Base-by-base conservation (phyloP, 2,888 invertebrate genomes). In the Isoperla grammatica region DNA sequence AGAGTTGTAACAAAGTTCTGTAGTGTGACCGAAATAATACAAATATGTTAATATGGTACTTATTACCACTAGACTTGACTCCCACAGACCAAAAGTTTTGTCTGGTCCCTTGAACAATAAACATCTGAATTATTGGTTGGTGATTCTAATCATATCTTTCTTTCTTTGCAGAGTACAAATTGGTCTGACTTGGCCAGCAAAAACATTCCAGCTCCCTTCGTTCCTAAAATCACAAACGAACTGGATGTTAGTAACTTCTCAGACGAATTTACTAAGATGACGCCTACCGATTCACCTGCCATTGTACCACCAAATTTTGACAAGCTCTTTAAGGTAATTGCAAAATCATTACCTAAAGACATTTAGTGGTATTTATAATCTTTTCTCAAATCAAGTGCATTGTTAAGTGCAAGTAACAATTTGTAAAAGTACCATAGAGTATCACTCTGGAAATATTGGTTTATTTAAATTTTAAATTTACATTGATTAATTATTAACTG, bases 161-260 rank as follows among this genome's bases (percentile, higher is more conserved):
- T 46, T 61, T 65, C n/a, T 63, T 69, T 74, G 20, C 70, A 79
- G 79, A 80, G 76, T 62, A 75, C 95, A 29, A 86, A 91, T 73
- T 98, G 97, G 97, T 80, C 83, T 13, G 85, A 87, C 55, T 78
- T 97, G 53, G 83, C 88, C 1, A 78, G 79, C 1, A 90, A 94
- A 69, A 82, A 85, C 67, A 81, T 94, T 60, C 75, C 84, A 12
- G 93, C 97, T 0, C 96, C 96, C 1, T 95, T 96, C 77, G 86
- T 88, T 66, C 98, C 97, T n/a, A 81, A 82, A 60, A 87, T 97
- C 63, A 75, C 78, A 54, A 75, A 88, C 74, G 94, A 95, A 73
- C 80, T 93, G 63, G 97, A 98, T 76, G 93, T 94, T 12, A 91
- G 92, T 71, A 96, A 98, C 80, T 98, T 98, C 75, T 90, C 95